A percentile compares a stretch with the other conserved stretches of the same genome.
Conservation (phyloP, 1,140 invertebrate species). For the Microplitis mediator region DNA sequence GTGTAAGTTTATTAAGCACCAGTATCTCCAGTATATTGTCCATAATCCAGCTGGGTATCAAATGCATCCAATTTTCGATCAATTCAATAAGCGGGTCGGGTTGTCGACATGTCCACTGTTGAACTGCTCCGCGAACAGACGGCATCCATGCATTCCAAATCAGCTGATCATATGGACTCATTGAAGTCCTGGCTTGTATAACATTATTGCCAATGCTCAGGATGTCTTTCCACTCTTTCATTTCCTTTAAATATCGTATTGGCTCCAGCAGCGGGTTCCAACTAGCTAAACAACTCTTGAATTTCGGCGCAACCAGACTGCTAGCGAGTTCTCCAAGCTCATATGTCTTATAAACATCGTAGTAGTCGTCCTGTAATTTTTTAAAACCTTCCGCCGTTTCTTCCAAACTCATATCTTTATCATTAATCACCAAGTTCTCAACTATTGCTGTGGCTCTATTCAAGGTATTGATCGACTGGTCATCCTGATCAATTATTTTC, state of each 20-base stretch:
- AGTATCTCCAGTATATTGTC: slow-evolving; percentile 83
- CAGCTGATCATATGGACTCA: slow-evolving; percentile 80
- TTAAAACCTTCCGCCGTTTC: slow-evolving; percentile 77
- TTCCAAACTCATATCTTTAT: slow-evolving; percentile 70
- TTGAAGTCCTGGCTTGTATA: slow-evolving; percentile 60
- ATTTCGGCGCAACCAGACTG: slow-evolving; percentile 68
- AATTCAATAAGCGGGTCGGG: slow-evolving; percentile 79
- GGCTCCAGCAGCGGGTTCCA: slow-evolving; percentile 80
- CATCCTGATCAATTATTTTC: slow-evolving; percentile 76
- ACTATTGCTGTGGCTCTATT: slow-evolving; percentile 75
- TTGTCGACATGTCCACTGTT: slow-evolving; percentile 77
- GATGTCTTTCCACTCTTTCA: slow-evolving; percentile 75
- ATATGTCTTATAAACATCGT: slow-evolving; percentile 70
- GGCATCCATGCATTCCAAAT: slow-evolving; percentile 93
- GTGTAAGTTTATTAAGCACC: slow-evolving; percentile 78
- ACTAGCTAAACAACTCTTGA: slow-evolving; percentile 70
- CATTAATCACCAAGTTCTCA: slow-evolving; percentile 69
- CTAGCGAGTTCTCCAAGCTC: slow-evolving; percentile 71
- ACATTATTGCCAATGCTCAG: slow-evolving; percentile 62
- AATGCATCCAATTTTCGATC: slow-evolving; percentile 79
- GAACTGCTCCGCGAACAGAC: slow-evolving; percentile 71
- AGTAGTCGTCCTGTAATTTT: slow-evolving; percentile 71
- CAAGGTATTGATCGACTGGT: slow-evolving; percentile 74
- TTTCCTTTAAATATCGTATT: slow-evolving; percentile 68
- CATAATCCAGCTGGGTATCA: slow-evolving; percentile 83